Evolutionary conservation across 2,797 vertebrate species (phyloP).

Genomic region (Coilia nasus): DNA sequence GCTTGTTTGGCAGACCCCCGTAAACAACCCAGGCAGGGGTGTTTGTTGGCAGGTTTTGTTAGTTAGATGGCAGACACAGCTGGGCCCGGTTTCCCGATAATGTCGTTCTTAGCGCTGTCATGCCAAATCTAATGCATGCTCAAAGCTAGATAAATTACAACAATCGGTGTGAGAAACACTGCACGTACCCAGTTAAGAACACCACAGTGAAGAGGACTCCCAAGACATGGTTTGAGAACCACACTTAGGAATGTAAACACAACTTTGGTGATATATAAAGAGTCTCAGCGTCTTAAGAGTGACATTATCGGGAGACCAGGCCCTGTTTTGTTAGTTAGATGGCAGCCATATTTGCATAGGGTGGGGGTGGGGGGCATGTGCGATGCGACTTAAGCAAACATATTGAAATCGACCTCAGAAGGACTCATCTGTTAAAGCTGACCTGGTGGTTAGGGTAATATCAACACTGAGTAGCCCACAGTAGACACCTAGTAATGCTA

Average conservation of each 20-base stretch:
- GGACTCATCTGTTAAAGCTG: background rate
- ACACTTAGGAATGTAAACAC: too few relatives aligned
- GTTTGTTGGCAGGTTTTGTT: constrained; percentile 19
- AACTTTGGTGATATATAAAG: too few relatives aligned
- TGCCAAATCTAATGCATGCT: too few relatives aligned
- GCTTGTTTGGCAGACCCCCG: background rate
- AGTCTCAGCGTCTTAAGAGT: too few relatives aligned
- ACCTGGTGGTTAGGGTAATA: background rate
- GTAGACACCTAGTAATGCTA: background rate
- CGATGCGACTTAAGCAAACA: background rate
- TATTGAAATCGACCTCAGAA: constrained; percentile 6
- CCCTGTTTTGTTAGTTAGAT: constrained; percentile 37
- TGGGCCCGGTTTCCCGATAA: too few relatives aligned
- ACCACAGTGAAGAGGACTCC: too few relatives aligned
- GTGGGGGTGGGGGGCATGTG: background rate
- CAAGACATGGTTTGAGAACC: too few relatives aligned
- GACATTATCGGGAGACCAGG: background rate
- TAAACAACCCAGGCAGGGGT: background rate
- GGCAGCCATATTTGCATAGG: constrained; percentile 24
- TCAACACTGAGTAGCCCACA: background rate
- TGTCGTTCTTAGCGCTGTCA: too few relatives aligned
- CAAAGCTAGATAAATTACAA: too few relatives aligned
- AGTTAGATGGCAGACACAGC: constrained; percentile 15
- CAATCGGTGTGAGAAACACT: too few relatives aligned
- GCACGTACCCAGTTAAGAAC: too few relatives aligned